Evolutionary conservation across 2,113 vertebrate genomes (phyloP).

Genomic region (Nannobrachium achirus): DNA sequence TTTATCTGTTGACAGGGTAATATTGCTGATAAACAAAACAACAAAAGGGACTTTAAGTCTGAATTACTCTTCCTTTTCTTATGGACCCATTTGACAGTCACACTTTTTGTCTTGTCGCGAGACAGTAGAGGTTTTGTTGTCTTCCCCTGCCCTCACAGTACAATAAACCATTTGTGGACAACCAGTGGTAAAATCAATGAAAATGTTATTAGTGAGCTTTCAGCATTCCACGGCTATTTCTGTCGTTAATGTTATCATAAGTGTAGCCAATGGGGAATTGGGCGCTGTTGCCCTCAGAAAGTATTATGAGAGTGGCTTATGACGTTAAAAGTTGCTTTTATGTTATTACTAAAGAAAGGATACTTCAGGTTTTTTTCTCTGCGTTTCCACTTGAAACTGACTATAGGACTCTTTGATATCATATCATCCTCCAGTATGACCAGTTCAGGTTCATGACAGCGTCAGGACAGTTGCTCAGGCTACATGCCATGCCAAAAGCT

Average conservation of each 20-base stretch:
- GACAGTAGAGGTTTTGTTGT: too few species aligned
- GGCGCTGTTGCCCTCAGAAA: background rate
- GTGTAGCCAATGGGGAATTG: background rate
- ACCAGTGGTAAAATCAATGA: slow-evolving; percentile 30
- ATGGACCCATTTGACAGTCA: too few species aligned
- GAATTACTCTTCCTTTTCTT: too few species aligned
- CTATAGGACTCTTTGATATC: too few species aligned
- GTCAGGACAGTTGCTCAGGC: background rate
- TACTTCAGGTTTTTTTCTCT: too few species aligned
- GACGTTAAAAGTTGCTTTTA: too few species aligned
- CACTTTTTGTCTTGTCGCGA: too few species aligned
- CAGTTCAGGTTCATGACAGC: background rate
- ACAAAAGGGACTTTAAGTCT: too few species aligned
- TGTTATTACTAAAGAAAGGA: too few species aligned
- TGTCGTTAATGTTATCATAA: slow-evolving; percentile 23
- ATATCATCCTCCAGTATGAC: background rate
- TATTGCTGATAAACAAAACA: slow-evolving; percentile 13
- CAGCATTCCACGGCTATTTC: slow-evolving; percentile 15
- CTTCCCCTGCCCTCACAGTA: too few species aligned
- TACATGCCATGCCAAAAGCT: background rate
- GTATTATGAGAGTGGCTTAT: too few species aligned
- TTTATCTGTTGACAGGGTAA: slow-evolving; percentile 18
- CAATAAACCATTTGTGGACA: background rate
- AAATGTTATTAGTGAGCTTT: slow-evolving; percentile 22
- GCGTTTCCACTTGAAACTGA: too few species aligned